These are phyloP conservation scores for Pedionomus torquatus DNA, from an alignment of 2,113 vertebrate genomes.

Conservation along the genomic window DNA sequence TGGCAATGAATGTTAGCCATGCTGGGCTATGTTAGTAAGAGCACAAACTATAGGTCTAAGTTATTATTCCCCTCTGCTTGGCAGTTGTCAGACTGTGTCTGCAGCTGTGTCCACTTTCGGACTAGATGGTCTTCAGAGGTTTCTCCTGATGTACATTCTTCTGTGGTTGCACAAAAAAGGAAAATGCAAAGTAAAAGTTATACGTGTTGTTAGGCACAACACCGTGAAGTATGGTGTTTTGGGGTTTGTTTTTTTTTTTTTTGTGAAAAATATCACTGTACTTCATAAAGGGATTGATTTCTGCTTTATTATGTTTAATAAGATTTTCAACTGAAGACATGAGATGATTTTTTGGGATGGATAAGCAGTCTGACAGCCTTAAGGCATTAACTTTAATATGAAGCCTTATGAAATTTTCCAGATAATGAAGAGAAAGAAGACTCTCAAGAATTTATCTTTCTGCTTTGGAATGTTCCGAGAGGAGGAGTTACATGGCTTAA, in stretches of 20 bases:
- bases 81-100: background rate
- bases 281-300: background rate
- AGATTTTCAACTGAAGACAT: background rate
- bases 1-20: background rate
- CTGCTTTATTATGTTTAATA: conserved; percentile 1
- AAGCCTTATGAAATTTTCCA: background rate
- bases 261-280: background rate
- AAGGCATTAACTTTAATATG: background rate
- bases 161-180: background rate
- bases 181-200: background rate
- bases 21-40: accelerated
- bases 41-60: background rate
- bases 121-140: background rate
- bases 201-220: background rate
- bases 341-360: background rate
- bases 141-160: background rate
- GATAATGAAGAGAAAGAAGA: background rate
- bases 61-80: background rate
- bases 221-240: accelerated
- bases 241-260: too few relatives aligned
- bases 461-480: background rate
- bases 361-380: background rate
- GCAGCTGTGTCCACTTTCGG: background rate
- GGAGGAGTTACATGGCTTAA: background rate
- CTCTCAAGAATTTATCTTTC: background rate